phyloP scores from a whole-genome alignment of 2,888 invertebrate genomes.

The Thymelicus lineola region DNA sequence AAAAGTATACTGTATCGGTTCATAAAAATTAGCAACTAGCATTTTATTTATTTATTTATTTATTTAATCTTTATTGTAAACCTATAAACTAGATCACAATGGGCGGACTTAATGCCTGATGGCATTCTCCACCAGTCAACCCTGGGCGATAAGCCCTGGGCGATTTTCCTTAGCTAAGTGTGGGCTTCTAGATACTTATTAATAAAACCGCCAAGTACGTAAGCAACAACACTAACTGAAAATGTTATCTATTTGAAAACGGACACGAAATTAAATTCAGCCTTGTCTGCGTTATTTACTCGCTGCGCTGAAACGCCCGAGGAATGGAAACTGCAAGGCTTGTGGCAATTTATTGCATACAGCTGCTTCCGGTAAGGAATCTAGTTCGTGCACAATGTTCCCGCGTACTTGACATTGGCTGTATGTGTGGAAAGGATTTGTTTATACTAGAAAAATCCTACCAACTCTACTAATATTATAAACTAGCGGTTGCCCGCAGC shows the following conservation, averaged over 20 bases:
- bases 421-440: background rate
- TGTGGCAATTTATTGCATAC: constrained; percentile 25
- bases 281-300: constrained; percentile 23
- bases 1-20: too few relatives aligned
- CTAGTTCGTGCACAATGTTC: constrained; percentile 4
- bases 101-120: too few relatives aligned
- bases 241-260: constrained; percentile 29
- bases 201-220: background rate
- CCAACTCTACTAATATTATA: too few relatives aligned
- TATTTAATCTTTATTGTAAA: too few relatives aligned
- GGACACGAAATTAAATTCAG: constrained; percentile 30
- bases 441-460: background rate
- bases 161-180: too few relatives aligned
- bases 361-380: constrained; percentile 12
- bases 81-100: too few relatives aligned
- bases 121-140: too few relatives aligned
- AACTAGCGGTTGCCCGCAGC: too few relatives aligned
- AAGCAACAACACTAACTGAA: constrained; percentile 23
- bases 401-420: background rate
- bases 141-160: too few relatives aligned
- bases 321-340: constrained; percentile 13
- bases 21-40: too few relatives aligned
- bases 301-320: constrained; percentile 16
- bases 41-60: too few relatives aligned
- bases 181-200: background rate